Conservation (phyloP, 2,113 vertebrate species). For the Diadophis punctatus region DNA sequence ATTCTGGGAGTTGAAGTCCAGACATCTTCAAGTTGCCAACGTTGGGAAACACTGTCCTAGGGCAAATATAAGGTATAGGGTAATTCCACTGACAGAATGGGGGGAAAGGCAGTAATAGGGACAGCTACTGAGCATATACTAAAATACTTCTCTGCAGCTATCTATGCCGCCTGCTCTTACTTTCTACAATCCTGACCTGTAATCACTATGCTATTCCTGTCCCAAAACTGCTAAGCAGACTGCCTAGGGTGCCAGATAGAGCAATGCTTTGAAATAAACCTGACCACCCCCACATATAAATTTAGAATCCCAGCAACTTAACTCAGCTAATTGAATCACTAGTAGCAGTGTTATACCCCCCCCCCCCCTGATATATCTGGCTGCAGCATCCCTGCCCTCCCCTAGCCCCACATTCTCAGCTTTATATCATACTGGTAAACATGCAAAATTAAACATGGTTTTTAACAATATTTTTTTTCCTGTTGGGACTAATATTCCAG, state of each 20-base stretch:
- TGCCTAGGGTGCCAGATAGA: not conserved
- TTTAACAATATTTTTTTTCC: not conserved
- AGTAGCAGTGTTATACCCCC: not conserved
- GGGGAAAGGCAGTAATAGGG: conserved; percentile 7
- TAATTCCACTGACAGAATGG: not conserved
- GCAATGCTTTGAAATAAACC: not conserved
- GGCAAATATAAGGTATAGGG: not conserved
- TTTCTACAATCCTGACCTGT: not conserved
- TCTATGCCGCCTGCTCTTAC: not conserved
- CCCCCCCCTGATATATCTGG: not conserved
- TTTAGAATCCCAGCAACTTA: conserved; percentile 7
- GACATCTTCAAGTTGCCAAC: no score
- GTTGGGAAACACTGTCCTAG: no score
- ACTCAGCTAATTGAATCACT: conserved; percentile 3
- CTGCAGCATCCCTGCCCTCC: not conserved
- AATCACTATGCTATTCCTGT: conserved; percentile 8
- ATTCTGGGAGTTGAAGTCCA: no score
- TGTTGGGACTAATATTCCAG: conserved; percentile 21
- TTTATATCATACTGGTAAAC: conserved; percentile 16
- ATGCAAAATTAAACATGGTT: conserved; percentile 14
- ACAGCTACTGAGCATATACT: not conserved
- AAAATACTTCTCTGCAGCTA: conserved; percentile 15
- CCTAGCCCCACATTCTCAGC: rapidly evolving
- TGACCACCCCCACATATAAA: not conserved
- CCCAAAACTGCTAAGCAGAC: conserved; percentile 14